These are phyloP conservation scores for Synchiropus splendidus DNA, from an alignment of 2,113 vertebrate species.

Conservation along the genomic window DNA sequence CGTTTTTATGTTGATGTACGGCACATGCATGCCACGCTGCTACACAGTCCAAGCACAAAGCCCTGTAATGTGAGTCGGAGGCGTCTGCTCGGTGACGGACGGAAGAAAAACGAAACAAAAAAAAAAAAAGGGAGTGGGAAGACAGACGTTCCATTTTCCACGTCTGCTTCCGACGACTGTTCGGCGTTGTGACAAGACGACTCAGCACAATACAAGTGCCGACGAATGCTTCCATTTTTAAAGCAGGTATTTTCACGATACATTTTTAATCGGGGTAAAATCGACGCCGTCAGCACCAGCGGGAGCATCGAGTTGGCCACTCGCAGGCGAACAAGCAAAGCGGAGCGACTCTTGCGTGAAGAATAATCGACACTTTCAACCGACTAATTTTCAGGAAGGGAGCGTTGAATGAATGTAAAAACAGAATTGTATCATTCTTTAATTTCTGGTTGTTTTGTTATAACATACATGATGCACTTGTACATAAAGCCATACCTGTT, in stretches of 20 bases:
- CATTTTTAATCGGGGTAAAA: too few relatives aligned
- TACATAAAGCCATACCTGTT: conserved; percentile 71
- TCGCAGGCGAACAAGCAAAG: too few relatives aligned
- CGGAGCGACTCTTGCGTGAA: not conserved
- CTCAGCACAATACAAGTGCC: conserved; percentile 25
- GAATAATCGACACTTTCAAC: too few relatives aligned
- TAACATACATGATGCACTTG: conserved; percentile 65
- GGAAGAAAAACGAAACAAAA: not conserved
- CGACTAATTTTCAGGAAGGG: conserved; percentile 26
- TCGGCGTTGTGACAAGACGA: not conserved
- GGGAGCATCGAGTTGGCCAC: conserved; percentile 1
- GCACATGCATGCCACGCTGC: conserved; percentile 31
- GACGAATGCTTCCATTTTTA: conserved; percentile 26
- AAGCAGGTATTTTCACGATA: not conserved
- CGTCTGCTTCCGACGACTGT: too few relatives aligned
- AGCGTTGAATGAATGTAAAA: conserved; percentile 63
- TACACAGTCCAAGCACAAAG: conserved; percentile 57
- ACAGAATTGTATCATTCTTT: conserved; percentile 43
- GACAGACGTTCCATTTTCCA: too few relatives aligned
- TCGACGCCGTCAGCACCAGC: conserved; percentile 21
- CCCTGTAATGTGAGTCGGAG: conserved; percentile 29
- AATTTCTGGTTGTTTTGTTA: conserved; percentile 51
- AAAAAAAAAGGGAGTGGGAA: conserved; percentile 24
- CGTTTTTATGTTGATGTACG: conserved; percentile 8
- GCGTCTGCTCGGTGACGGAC: conserved; percentile 7